Conservation (phyloP, 2,888 invertebrate species). For the Leuctra nigra region DNA sequence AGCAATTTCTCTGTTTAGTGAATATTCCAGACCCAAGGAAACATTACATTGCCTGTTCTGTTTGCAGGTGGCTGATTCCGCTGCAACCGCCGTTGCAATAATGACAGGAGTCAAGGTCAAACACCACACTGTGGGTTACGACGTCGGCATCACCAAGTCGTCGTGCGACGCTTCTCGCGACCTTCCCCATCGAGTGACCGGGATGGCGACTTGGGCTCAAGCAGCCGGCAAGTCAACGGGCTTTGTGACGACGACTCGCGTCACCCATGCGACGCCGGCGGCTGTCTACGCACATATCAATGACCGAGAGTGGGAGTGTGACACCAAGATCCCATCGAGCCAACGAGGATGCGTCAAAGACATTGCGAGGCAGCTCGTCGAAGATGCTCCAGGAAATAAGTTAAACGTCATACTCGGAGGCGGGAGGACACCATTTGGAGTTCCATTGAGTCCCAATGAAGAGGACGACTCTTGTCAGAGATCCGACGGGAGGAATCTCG, state of each 20-base stretch:
- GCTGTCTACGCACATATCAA: constrained; percentile 50
- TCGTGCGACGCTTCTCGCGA: constrained; percentile 40
- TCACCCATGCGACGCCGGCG: constrained; percentile 60
- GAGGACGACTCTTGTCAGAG: constrained; percentile 40
- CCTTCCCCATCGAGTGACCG: constrained; percentile 39
- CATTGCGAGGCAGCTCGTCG: constrained; percentile 55
- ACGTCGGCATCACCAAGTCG: constrained; percentile 39
- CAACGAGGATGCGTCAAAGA: constrained; percentile 45
- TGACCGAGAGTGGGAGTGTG: constrained; percentile 55
- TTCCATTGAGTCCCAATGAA: constrained; percentile 34
- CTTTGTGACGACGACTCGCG: constrained; percentile 57
- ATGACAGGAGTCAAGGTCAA: constrained; percentile 55
- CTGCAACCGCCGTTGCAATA: constrained; percentile 61
- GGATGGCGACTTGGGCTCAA: constrained; percentile 53
- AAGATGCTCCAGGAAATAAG: constrained; percentile 48
- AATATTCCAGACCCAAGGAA: not conserved
- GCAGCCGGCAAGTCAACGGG: constrained; percentile 51
- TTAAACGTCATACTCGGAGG: constrained; percentile 54
- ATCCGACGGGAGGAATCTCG: constrained; percentile 49
- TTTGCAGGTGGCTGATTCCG: constrained; percentile 54
- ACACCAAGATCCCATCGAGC: constrained; percentile 36
- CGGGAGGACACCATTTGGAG: constrained; percentile 46
- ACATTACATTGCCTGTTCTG: not conserved
- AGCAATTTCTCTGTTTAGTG: too few relatives aligned
- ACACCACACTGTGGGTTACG: constrained; percentile 50